Conservation (phyloP, 2,888 invertebrate species). For the Gibbula magus region DNA sequence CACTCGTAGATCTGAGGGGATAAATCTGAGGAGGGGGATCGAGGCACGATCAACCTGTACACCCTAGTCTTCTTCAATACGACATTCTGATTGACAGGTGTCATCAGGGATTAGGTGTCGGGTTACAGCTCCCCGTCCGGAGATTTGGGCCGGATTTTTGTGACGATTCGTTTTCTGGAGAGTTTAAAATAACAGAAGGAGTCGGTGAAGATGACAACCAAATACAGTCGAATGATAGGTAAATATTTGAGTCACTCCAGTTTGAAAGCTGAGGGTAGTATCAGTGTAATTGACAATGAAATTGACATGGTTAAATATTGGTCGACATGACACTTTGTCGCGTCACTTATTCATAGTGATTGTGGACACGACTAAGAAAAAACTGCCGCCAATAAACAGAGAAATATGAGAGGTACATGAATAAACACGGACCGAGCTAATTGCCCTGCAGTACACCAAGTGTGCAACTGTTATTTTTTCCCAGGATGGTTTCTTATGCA, state of each 20-base stretch:
- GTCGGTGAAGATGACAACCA: conserved; percentile 13
- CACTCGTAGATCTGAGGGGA: not conserved
- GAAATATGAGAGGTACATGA: not conserved
- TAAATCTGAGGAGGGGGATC: not conserved
- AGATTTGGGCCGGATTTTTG: not conserved
- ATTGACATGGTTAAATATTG: conserved; percentile 24
- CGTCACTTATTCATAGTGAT: conserved; percentile 1
- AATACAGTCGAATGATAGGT: conserved; percentile 11
- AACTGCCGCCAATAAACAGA: conserved; percentile 1
- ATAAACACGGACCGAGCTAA: conserved; percentile 1
- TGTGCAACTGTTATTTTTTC: conserved; percentile 17
- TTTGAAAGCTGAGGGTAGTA: conserved; percentile 1
- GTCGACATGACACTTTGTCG: conserved; percentile 20
- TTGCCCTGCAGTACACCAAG: not conserved
- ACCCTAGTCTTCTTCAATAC: too few species aligned
- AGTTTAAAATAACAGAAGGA: conserved; percentile 13
- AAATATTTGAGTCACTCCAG: conserved; percentile 22
- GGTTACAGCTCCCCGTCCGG: not conserved
- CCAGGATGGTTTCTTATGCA: conserved; percentile 11
- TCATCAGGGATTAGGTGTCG: not conserved
- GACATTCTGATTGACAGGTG: conserved; percentile 7
- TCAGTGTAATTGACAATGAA: conserved; percentile 17
- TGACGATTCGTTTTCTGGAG: conserved; percentile 7
- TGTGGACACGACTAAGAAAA: not conserved
- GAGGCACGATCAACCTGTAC: not conserved